These are phyloP conservation scores for Phoenoteleia sp. DNA, from an alignment of 2,888 invertebrate genomes.

Conservation along the genomic window DNA sequence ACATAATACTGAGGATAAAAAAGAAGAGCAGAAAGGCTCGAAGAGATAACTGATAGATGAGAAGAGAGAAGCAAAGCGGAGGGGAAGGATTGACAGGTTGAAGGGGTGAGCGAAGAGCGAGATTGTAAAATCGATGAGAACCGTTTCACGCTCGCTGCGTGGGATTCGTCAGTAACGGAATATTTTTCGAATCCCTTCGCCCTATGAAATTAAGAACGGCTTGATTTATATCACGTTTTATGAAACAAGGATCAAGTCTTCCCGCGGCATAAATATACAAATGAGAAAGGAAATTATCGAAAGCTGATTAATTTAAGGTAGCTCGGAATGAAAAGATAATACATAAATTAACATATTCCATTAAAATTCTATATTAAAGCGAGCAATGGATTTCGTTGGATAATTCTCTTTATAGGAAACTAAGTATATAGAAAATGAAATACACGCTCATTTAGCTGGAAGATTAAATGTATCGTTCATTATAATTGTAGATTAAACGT, in stretches of 20 bases:
- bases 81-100: conserved; percentile 46
- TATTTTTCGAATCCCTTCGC: conserved; percentile 60
- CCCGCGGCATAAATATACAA: conserved; percentile 39
- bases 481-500: conserved; percentile 10
- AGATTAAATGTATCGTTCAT: conserved; percentile 34
- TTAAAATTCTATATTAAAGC: conserved; percentile 47
- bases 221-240: conserved; percentile 55
- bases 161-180: conserved; percentile 69
- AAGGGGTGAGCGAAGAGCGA: conserved; percentile 69
- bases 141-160: conserved; percentile 71
- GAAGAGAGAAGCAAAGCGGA: conserved; percentile 51
- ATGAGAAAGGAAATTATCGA: conserved; percentile 40
- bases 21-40: conserved; percentile 58
- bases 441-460: conserved; percentile 1
- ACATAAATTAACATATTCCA: conserved; percentile 53
- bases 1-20: conserved; percentile 77
- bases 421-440: conserved; percentile 10
- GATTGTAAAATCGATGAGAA: conserved; percentile 82
- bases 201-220: conserved; percentile 57
- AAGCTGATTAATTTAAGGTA: conserved; percentile 56
- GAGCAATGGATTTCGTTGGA: conserved; percentile 5
- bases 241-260: conserved; percentile 35
- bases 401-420: conserved; percentile 39
- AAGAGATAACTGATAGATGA: conserved; percentile 67
- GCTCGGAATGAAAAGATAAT: conserved; percentile 47